Evolutionary conservation across 2,888 invertebrate genomes (phyloP), one percentile per base, ranked within the genome.

Genomic region (Drosophila antonietae): DNA sequence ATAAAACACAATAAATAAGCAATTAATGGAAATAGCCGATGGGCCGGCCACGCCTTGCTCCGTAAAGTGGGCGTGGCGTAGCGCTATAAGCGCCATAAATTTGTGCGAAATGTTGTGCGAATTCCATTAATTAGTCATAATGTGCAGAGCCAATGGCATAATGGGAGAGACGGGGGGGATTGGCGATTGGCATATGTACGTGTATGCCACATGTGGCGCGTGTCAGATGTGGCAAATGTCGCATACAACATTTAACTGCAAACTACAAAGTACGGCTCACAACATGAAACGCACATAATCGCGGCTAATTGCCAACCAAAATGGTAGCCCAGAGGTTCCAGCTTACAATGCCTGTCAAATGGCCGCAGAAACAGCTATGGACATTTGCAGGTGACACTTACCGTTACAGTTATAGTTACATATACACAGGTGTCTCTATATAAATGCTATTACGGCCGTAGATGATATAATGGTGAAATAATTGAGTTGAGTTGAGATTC

Each of bases 201-300:
- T 23, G 23, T 23, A 43, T 69, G 64, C 67, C 86, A 89, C 88
- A 88, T 88, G 90, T 83, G 77, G 71, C 66, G 63, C 76, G 67
- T 69, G 66, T 66, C 80, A 71, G 76, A 63, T 76, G 80, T 78
- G 90, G 67, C 84, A 88, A 87, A 90, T 87, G 86, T 90, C 74
- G 80, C 88, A 86, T 86, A 89, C 89, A 90, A 88, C 86, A 86
- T 86, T 86, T 83, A 86, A 87, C 90, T 88, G 86, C 58, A 33
- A 18, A 56, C 18, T 20, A 31, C 88, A 79, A 67, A 75, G 33
- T 51, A 59, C 60, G 56, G 52, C 37, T n/a, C 37, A 46, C 18
- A 20, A 58, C 83, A 83, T 53, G 71, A 57, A 70, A 68, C 62
- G 63, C 70, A 59, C 80, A 88, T 78, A 80, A 86, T 85, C 68